Conservation (phyloP, 2,888 invertebrate genomes). For the Ashinkailepas kermadecensis region DNA sequence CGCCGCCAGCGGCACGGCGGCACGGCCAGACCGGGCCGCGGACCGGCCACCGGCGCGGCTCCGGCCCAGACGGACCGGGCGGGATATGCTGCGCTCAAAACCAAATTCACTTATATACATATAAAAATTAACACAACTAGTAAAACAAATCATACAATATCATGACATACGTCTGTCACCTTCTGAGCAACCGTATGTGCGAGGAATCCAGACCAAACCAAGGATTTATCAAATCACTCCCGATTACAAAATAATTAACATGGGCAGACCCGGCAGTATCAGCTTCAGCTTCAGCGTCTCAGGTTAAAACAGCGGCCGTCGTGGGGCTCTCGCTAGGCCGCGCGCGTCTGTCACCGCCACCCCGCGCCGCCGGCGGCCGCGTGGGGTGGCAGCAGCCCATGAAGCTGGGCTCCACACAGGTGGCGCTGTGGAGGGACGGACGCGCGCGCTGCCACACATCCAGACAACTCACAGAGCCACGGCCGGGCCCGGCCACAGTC, state of each 20-base stretch:
- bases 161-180: not conserved
- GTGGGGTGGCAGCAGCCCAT: not conserved
- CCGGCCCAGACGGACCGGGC: not conserved
- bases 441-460: too few species aligned
- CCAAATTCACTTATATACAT: conserved; percentile 20
- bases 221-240: conserved; percentile 18
- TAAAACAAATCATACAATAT: conserved; percentile 23
- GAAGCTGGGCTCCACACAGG: not conserved
- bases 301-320: not conserved
- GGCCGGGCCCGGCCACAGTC: not conserved
- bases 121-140: conserved; percentile 22
- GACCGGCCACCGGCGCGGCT: not conserved
- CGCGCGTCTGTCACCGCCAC: not conserved
- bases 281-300: conserved; percentile 4
- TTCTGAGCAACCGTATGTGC: conserved; percentile 17
- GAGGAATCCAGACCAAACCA: conserved; percentile 13
- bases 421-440: not conserved
- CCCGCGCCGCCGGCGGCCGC: not conserved
- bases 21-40: not conserved
- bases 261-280: conserved; percentile 12
- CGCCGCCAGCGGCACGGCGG: not conserved
- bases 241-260: conserved; percentile 22
- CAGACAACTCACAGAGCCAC: too few species aligned
- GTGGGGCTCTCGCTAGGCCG: not conserved
- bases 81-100: conserved; percentile 18